Conservation (phyloP, 1,140 invertebrate genomes). For the Drosophila grimshawi region DNA sequence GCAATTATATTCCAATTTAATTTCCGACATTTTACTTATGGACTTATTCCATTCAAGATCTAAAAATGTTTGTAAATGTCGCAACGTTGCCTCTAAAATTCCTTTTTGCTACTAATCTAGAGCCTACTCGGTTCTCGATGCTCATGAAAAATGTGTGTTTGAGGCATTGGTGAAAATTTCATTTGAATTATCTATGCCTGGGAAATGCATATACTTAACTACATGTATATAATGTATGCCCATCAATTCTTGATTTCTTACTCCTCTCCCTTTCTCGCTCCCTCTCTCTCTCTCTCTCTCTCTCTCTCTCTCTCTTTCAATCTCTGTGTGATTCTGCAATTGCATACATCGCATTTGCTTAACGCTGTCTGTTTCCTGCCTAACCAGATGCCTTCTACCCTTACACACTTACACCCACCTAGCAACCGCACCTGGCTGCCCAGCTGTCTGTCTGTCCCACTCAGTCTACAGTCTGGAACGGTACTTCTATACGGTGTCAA, state of each 20-base stretch:
- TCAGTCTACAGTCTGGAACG: constrained; percentile 43
- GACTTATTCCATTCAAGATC: background rate
- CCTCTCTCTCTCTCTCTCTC: background rate
- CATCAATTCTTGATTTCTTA: background rate
- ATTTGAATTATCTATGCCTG: constrained; percentile 31
- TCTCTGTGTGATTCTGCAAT: background rate
- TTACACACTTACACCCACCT: background rate
- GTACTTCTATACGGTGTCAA: constrained; percentile 71
- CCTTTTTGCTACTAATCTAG: constrained; percentile 33
- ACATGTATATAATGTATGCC: constrained; percentile 29
- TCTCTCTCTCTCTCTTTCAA: background rate
- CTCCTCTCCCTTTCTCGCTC: background rate
- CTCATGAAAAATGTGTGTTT: constrained; percentile 2
- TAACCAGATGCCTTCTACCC: background rate
- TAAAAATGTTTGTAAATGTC: constrained; percentile 19
- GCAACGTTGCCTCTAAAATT: background rate
- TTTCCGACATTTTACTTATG: constrained; percentile 22
- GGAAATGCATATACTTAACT: background rate
- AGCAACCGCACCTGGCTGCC: constrained; percentile 9
- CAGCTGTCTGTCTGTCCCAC: constrained; percentile 39
- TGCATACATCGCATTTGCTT: constrained; percentile 19
- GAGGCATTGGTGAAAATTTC: constrained; percentile 37
- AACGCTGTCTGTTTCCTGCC: constrained; percentile 46
- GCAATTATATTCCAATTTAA: constrained; percentile 21
- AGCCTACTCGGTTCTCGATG: constrained; percentile 38